Evolutionary conservation across 2,113 vertebrate species (phyloP).

Genomic region (Albula goreensis): DNA sequence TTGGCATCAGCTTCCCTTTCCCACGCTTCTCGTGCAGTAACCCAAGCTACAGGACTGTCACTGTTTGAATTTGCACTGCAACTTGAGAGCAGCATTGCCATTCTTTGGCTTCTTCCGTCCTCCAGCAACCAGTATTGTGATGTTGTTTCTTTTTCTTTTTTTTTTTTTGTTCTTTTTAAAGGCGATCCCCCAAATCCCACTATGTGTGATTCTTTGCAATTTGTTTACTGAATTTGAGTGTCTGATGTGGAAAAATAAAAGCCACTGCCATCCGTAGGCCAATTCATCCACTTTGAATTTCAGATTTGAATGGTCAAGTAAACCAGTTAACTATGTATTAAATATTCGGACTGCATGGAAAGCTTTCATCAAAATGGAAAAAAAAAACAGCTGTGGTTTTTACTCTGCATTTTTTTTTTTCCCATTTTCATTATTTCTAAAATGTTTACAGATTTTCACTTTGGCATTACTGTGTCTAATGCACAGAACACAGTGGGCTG

Average conservation of each 20-base stretch:
- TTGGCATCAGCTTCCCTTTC: not conserved
- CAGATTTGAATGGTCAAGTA: not conserved
- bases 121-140: not conserved
- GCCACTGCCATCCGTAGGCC: not conserved
- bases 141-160: not conserved
- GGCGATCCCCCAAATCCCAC: not conserved
- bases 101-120: not conserved
- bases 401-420: not conserved
- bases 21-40: not conserved
- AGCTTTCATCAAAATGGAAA: not conserved
- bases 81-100: not conserved
- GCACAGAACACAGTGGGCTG: not conserved
- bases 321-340: not conserved
- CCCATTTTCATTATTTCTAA: not conserved
- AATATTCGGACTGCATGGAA: not conserved
- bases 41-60: not conserved
- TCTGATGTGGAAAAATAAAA: not conserved
- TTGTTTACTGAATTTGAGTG: not conserved
- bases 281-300: not conserved
- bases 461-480: not conserved
- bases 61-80: not conserved
- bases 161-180: not conserved
- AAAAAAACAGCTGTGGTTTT: not conserved
- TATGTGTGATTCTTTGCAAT: not conserved
- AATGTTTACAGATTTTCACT: not conserved